A percentile compares a stretch with the other conserved stretches of the same genome.
These are phyloP conservation scores for Choristoneura fumiferana DNA, from an alignment of 1,140 invertebrate species.

Conservation along the genomic window DNA sequence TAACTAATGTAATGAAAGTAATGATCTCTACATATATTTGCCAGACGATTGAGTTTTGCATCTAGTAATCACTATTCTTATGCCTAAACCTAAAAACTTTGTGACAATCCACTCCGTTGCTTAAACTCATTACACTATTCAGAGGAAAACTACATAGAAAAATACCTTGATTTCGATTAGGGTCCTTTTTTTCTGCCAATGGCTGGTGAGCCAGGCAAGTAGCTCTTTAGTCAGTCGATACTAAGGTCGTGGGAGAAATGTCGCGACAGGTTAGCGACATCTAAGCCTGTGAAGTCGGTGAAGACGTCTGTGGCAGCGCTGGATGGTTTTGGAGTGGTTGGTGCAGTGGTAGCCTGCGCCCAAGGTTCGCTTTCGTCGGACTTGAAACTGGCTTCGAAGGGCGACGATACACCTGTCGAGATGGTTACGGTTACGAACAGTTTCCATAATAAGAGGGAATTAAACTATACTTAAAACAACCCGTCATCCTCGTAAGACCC, in stretches of 20 bases:
- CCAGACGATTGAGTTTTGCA: no score
- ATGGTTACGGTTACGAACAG: not conserved
- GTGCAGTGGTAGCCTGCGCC: constrained; percentile 42
- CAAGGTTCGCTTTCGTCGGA: constrained; percentile 56
- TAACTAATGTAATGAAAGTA: no score
- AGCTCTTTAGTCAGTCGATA: constrained; percentile 77
- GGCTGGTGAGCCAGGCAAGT: constrained; percentile 66
- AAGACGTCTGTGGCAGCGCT: constrained; percentile 59
- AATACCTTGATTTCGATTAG: not conserved
- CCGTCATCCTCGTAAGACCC: no score
- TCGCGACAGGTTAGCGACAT: constrained; percentile 65
- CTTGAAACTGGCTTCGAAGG: constrained; percentile 70
- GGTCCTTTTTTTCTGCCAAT: constrained; percentile 30
- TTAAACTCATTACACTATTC: not conserved
- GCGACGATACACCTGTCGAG: constrained; percentile 69
- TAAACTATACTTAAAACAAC: no score
- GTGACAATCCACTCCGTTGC: no score
- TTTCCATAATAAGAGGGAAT: no score
- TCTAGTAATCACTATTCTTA: no score
- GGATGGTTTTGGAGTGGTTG: constrained; percentile 35
- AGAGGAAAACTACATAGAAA: no score
- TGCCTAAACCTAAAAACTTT: not conserved
- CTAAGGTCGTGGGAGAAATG: constrained; percentile 73
- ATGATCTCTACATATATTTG: no score
- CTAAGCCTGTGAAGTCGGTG: constrained; percentile 68